Base-by-base conservation (phyloP, 92 coral and sea anemone species). In the Porites evermanni region DNA sequence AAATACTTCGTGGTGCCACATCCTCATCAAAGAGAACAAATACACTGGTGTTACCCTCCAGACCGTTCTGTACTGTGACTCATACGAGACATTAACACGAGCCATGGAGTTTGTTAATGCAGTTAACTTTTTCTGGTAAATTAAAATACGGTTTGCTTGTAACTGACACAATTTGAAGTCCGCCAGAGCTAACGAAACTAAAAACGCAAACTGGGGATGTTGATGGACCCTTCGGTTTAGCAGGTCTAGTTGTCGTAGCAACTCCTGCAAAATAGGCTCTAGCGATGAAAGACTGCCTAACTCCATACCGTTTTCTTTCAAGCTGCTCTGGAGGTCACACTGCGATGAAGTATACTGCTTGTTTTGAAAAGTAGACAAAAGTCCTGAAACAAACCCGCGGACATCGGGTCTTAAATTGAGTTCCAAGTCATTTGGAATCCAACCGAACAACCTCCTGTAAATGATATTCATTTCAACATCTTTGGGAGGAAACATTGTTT, bases 361-460 rank as follows among this genome's bases (percentile, higher is more conserved):
- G 59, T 67, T 16, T 0, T 14, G 16, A 14, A 38, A 56, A 17
- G 66, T 23, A 80, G 84, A 80, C 32, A 53, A 0, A 13, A 53
- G 29, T 68, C 75, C 75, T 2, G 56, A 38, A 19, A 80, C 74
- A 29, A 80, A 80, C 7, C 67, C 16, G 23, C 38, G 72, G 19
- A 82, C 29, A 76, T 80, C 80, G 5, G 77, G 70, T 12, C 86
- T 80, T 18, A 80, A 16, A 1, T 82, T 82, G 3, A 72, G 0
- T 56, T 12, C 32, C 17, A 19, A 7, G 52, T 58, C 26, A 44
- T 72, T 23, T 8, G 87, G 87, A 72, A 72, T 72, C 78, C 79
- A 74, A 29, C 79, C 87, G 29, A 20, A 2, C 75, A 82, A 82
- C 71, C 70, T 59, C 51, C 72, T 71, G 16, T 60, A 63, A 64